Evolutionary conservation across 2,797 vertebrate species (phyloP).

Genomic region (Carduelis carduelis): DNA sequence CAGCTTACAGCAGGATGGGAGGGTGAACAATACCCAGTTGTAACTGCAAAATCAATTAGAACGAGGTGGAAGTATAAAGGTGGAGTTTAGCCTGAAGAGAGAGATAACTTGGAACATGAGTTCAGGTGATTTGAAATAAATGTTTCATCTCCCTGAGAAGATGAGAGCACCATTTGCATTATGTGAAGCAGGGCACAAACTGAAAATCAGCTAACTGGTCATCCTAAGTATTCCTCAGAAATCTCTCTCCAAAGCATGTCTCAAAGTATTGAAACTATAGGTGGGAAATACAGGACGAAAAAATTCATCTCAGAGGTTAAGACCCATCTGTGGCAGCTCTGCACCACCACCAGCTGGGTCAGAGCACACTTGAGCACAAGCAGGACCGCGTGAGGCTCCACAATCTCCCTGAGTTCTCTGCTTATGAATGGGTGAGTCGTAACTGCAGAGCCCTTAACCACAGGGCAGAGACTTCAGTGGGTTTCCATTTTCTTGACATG

Average conservation of each 20-base stretch:
- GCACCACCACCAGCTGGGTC: neutral
- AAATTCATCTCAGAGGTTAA: neutral
- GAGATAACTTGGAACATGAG: neutral
- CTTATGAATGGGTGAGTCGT: neutral
- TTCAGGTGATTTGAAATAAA: neutral
- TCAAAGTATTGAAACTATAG: neutral
- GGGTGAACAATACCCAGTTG: neutral
- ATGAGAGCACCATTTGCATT: neutral
- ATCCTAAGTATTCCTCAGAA: neutral
- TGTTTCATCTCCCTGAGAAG: neutral
- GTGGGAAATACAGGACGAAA: neutral
- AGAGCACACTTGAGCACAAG: neutral
- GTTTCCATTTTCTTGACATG: neutral
- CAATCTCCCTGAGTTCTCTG: fast-evolving
- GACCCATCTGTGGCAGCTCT: neutral
- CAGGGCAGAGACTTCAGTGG: neutral
- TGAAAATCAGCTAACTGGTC: neutral
- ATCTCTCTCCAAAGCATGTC: neutral
- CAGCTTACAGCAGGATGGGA: neutral
- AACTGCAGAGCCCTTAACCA: neutral
- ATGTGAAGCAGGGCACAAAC: neutral
- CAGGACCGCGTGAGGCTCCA: fast-evolving
- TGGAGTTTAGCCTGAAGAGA: neutral
- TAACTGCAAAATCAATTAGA: neutral
- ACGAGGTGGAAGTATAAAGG: neutral